These are phyloP conservation scores for Drosophila prolongata DNA, from an alignment of 2,888 invertebrate species.

Conservation along the genomic window DNA sequence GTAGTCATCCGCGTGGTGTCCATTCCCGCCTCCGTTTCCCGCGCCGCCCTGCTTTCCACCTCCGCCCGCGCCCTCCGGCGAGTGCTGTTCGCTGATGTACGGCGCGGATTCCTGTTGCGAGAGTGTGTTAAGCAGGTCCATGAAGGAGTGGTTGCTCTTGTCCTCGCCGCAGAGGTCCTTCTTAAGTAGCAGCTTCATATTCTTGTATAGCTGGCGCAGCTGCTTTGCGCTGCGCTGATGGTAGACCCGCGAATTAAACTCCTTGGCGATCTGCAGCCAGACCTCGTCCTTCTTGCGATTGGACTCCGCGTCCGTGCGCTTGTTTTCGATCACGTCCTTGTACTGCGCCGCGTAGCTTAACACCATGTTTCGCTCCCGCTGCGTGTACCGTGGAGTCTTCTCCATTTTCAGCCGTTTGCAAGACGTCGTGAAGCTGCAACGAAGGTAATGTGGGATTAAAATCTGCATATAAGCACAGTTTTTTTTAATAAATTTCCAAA, in stretches of 20 bases:
- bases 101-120: conserved; percentile 83
- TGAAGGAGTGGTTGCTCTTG: conserved; percentile 81
- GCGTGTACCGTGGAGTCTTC: conserved; percentile 84
- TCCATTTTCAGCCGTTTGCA: conserved; percentile 84
- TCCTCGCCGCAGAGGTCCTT: conserved; percentile 83
- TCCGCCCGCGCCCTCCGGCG: conserved; percentile 73
- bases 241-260: conserved; percentile 83
- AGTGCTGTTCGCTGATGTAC: conserved; percentile 81
- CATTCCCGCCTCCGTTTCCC: conserved; percentile 44
- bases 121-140: conserved; percentile 83
- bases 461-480: background rate
- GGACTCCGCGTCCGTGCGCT: conserved; percentile 83
- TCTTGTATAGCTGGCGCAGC: conserved; percentile 84
- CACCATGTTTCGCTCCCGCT: conserved; percentile 84
- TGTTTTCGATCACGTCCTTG: conserved; percentile 84
- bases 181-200: conserved; percentile 83
- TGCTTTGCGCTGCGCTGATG: conserved; percentile 84
- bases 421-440: conserved; percentile 83
- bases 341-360: conserved; percentile 84
- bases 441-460: background rate
- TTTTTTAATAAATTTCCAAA: no score
- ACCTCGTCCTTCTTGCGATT: conserved; percentile 84
- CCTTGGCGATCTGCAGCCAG: conserved; percentile 84
- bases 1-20: conserved; percentile 78
- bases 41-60: conserved; percentile 16